Evolutionary conservation across 2,888 invertebrate genomes (phyloP).

Genomic region (Pocota personata): DNA sequence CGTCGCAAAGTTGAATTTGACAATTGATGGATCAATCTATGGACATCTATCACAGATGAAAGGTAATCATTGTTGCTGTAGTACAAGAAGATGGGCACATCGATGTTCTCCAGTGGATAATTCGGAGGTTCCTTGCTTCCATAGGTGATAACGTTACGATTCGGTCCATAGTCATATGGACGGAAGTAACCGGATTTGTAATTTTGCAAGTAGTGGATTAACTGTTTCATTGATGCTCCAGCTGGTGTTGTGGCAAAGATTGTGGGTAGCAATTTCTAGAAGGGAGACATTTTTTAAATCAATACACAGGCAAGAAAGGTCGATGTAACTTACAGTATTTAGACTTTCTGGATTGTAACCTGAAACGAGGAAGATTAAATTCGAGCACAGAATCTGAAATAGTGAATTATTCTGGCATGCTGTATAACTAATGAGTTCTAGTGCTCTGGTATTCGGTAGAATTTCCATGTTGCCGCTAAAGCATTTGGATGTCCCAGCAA

Average conservation of each 20-base stretch:
- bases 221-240: slow-evolving; percentile 80
- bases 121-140: slow-evolving; percentile 83
- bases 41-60: slow-evolving; percentile 84
- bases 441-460: slow-evolving; percentile 75
- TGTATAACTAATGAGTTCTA: background rate
- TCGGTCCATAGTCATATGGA: slow-evolving; percentile 80
- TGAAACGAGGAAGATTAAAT: background rate
- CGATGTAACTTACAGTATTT: background rate
- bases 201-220: slow-evolving; percentile 80
- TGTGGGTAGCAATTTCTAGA: slow-evolving; percentile 76
- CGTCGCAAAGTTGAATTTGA: slow-evolving; percentile 80
- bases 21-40: slow-evolving; percentile 78
- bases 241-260: slow-evolving; percentile 80
- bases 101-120: slow-evolving; percentile 82
- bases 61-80: slow-evolving; percentile 85
- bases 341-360: slow-evolving; percentile 75
- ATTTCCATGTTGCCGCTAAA: slow-evolving; percentile 78
- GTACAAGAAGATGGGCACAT: slow-evolving; percentile 83
- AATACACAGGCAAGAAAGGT: background rate
- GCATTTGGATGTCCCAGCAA: slow-evolving; percentile 67
- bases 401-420: background rate
- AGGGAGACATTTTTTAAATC: background rate
- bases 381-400: background rate
- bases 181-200: slow-evolving; percentile 79
- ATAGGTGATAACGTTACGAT: slow-evolving; percentile 79